Percentiles rank a stretch among this genome's conserved stretches.
phyloP scores from a whole-genome alignment of 2,797 vertebrate species.

The Rhinichthys osculus region DNA sequence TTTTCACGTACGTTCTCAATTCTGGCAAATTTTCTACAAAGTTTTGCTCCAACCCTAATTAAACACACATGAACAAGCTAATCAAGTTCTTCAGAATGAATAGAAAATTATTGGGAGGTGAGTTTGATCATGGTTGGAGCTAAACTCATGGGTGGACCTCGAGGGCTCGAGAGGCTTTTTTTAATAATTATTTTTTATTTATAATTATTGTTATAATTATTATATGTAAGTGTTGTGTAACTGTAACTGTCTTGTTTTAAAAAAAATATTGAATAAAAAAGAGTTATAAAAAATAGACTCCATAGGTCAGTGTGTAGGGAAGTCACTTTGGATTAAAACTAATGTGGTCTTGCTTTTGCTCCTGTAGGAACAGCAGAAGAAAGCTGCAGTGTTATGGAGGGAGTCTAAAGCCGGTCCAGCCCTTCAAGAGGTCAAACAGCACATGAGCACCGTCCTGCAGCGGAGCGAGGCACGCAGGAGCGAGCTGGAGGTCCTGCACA shows the following conservation, averaged over 20 bases:
- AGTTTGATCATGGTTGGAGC: too few relatives aligned
- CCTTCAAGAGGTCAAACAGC: slow-evolving; percentile 74
- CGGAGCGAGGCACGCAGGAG: slow-evolving; percentile 72
- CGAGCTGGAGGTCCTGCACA: slow-evolving; percentile 77
- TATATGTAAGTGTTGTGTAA: neutral
- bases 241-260: neutral
- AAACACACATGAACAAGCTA: too few relatives aligned
- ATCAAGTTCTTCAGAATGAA: too few relatives aligned
- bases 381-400: slow-evolving; percentile 73
- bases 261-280: neutral
- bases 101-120: too few relatives aligned
- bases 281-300: neutral
- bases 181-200: neutral
- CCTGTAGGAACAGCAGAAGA: slow-evolving; percentile 78
- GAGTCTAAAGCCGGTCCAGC: slow-evolving; percentile 69
- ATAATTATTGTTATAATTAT: neutral
- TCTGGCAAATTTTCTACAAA: too few relatives aligned
- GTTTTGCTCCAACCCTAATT: too few relatives aligned
- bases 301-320: neutral
- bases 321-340: neutral
- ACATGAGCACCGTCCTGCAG: slow-evolving; percentile 73
- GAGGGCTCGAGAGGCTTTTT: too few relatives aligned
- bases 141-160: too few relatives aligned
- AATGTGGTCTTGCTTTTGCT: neutral
- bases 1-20: too few relatives aligned